phyloP scores from a whole-genome alignment of 2,113 vertebrate species.

The Barbus barbus region DNA sequence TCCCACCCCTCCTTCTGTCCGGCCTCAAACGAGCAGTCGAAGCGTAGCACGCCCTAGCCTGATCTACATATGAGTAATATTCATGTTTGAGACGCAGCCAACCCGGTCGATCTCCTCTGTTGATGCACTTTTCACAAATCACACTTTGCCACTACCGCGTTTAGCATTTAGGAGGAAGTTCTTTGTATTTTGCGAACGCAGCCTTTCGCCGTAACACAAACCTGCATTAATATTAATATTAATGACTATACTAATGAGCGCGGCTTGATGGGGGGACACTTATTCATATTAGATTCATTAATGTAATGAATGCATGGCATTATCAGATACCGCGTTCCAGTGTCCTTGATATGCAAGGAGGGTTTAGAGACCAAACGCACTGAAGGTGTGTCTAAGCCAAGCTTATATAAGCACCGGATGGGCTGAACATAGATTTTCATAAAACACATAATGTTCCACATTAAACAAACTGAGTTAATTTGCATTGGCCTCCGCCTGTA shows the following conservation, averaged over 20 bases:
- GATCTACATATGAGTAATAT: constrained; percentile 43
- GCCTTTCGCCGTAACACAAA: constrained; percentile 37
- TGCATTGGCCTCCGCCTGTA: constrained; percentile 76
- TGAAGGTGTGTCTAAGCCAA: constrained; percentile 62
- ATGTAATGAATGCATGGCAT: constrained; percentile 76
- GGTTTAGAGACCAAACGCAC: constrained; percentile 66
- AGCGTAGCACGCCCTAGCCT: constrained; percentile 11
- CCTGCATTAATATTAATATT: constrained; percentile 73
- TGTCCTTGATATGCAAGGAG: constrained; percentile 73
- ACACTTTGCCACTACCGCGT: not conserved
- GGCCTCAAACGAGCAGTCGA: constrained; percentile 9
- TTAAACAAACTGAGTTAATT: constrained; percentile 79
- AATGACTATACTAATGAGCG: constrained; percentile 74
- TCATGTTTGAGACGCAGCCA: constrained; percentile 21
- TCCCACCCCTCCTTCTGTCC: constrained; percentile 34
- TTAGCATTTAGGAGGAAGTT: constrained; percentile 26
- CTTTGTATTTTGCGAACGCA: constrained; percentile 38
- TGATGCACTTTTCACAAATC: constrained; percentile 22
- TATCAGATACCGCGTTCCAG: constrained; percentile 68
- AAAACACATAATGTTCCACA: constrained; percentile 70
- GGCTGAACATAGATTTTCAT: constrained; percentile 56
- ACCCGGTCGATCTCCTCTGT: not conserved
- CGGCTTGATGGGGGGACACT: constrained; percentile 66
- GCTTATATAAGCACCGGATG: constrained; percentile 71
- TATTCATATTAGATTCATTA: constrained; percentile 78